phyloP scores from a whole-genome alignment of 2,113 vertebrate species.

The Ctenomys sociabilis region DNA sequence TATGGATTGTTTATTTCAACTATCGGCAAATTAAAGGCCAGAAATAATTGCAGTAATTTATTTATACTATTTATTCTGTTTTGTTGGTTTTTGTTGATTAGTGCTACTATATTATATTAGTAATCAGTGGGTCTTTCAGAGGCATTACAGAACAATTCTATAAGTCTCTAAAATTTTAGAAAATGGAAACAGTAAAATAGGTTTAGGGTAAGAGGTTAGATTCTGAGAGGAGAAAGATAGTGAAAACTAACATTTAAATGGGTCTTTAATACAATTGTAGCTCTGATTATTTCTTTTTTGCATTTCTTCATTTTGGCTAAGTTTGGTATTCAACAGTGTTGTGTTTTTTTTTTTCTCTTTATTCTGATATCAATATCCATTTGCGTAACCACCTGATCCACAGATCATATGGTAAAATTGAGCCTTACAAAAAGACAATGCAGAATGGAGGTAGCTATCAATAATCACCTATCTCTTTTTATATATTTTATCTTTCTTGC shows the following conservation, averaged over 20 bases:
- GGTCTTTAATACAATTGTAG: neutral
- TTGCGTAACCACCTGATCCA: neutral
- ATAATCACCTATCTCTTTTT: neutral
- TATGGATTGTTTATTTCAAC: neutral
- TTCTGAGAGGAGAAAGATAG: neutral
- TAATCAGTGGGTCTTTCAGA: neutral
- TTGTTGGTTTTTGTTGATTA: neutral
- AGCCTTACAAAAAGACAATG: neutral
- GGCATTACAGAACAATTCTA: neutral
- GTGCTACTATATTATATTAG: neutral
- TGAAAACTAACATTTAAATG: neutral
- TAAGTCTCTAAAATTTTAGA: neutral
- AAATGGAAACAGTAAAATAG: neutral
- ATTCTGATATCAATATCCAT: neutral
- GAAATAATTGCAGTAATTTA: neutral
- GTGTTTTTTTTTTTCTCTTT: neutral
- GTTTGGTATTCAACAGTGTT: neutral
- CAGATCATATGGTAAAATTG: neutral
- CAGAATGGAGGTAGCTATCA: neutral
- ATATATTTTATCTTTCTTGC: neutral
- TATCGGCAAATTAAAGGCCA: neutral
- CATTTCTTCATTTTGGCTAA: neutral
- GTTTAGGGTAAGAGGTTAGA: neutral
- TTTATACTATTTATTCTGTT: neutral
- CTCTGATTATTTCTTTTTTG: neutral